A percentile compares a stretch with the other conserved stretches of the same genome.
phyloP scores from a whole-genome alignment of 2,113 vertebrate genomes.

The Balaeniceps rex region DNA sequence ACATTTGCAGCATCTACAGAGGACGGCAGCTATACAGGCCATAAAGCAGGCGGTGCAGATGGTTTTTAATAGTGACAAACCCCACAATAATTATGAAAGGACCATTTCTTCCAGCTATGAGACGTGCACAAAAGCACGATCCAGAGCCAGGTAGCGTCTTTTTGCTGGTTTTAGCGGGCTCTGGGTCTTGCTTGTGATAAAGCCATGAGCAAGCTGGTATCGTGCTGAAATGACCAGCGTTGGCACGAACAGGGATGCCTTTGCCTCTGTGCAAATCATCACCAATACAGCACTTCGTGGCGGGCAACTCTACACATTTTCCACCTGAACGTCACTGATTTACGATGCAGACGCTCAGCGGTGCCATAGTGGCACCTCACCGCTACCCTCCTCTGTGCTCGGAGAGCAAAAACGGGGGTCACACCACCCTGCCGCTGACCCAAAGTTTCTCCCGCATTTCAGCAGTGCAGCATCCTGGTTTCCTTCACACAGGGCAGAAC shows the following conservation, averaged over 20 bases:
- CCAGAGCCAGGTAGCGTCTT: fast-evolving
- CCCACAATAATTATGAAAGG: background rate
- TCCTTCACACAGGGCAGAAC: background rate
- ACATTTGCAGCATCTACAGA: background rate
- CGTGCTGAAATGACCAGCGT: fast-evolving
- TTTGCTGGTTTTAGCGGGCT: background rate
- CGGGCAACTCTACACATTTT: background rate
- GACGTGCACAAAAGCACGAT: background rate
- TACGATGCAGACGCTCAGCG: background rate
- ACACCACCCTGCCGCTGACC: background rate
- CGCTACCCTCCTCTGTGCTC: background rate
- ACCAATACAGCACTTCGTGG: fast-evolving
- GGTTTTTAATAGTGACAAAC: background rate
- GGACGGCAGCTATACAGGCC: background rate
- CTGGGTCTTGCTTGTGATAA: background rate
- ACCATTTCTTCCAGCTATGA: background rate
- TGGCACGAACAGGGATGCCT: fast-evolving
- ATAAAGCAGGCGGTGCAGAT: background rate
- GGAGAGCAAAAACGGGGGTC: background rate
- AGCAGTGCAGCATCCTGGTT: fast-evolving
- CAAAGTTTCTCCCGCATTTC: background rate
- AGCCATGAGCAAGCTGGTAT: background rate
- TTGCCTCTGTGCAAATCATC: background rate
- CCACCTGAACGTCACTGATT: background rate
- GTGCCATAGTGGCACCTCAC: background rate